Evolutionary conservation across 2,888 invertebrate species (phyloP).

Genomic region (Poecilus cupreus): DNA sequence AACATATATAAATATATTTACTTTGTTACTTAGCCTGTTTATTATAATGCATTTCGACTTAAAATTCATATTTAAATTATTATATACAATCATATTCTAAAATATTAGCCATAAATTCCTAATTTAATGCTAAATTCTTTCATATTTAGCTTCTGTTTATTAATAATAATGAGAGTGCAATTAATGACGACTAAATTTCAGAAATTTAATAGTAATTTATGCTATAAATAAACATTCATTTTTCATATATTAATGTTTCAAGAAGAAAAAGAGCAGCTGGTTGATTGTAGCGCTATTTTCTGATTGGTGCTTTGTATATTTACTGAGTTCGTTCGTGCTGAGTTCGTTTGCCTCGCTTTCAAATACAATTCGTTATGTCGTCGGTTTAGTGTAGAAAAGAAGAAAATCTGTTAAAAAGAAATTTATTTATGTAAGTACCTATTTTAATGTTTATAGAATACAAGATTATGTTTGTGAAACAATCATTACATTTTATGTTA

Average conservation of each 20-base stretch:
- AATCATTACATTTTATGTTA: neutral
- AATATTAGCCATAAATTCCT: too few relatives aligned
- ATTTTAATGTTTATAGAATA: neutral
- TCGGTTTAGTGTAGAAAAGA: conserved; percentile 41
- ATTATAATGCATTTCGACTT: neutral
- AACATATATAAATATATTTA: neutral
- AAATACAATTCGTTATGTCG: conserved; percentile 55
- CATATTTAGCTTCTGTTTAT: too few relatives aligned
- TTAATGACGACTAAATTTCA: too few relatives aligned
- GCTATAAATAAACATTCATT: neutral
- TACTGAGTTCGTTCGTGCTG: conserved; percentile 27
- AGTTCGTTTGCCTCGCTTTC: conserved; percentile 46
- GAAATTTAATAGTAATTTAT: too few relatives aligned
- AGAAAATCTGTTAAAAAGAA: conserved; percentile 8
- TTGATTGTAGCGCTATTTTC: conserved; percentile 10
- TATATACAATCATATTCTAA: too few relatives aligned
- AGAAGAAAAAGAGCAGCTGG: conserved; percentile 49
- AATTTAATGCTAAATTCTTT: too few relatives aligned
- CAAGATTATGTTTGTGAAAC: neutral
- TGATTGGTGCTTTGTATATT: conserved; percentile 35
- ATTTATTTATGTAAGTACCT: conserved; percentile 41
- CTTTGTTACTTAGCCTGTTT: neutral
- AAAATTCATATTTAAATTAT: too few relatives aligned
- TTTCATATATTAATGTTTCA: neutral
- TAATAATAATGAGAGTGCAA: too few relatives aligned